These are phyloP conservation scores for Ichneumoninae sp. DNA, from an alignment of 2,888 invertebrate genomes.

Conservation along the genomic window DNA sequence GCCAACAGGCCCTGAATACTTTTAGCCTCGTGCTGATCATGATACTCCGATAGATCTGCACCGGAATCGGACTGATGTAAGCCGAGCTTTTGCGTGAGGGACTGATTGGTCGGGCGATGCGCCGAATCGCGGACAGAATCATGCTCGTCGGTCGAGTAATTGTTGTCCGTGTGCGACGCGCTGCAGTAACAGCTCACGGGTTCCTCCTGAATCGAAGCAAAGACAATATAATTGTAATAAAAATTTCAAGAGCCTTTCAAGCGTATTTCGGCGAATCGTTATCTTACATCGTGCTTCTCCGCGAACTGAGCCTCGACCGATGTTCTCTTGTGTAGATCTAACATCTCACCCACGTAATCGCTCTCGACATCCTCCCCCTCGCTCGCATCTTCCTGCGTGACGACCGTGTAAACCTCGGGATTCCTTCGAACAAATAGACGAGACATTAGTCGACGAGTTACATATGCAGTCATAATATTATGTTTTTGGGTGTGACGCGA, in stretches of 20 bases:
- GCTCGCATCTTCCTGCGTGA: slow-evolving; percentile 84
- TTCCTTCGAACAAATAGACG: slow-evolving; percentile 72
- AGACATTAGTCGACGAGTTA: background rate
- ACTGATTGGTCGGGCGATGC: slow-evolving; percentile 76
- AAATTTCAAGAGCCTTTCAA: background rate
- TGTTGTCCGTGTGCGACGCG: slow-evolving; percentile 91
- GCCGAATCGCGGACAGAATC: slow-evolving; percentile 87
- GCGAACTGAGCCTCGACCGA: slow-evolving; percentile 77
- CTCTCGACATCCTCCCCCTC: slow-evolving; percentile 79
- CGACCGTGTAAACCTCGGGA: slow-evolving; percentile 78
- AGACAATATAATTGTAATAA: slow-evolving; percentile 29
- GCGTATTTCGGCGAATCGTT: background rate
- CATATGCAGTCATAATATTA: background rate
- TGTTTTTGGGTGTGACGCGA: background rate
- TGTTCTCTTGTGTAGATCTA: slow-evolving; percentile 77
- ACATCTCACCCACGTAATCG: slow-evolving; percentile 79
- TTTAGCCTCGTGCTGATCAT: slow-evolving; percentile 83
- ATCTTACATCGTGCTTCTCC: slow-evolving; percentile 81
- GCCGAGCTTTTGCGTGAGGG: slow-evolving; percentile 81
- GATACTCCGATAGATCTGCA: slow-evolving; percentile 89
- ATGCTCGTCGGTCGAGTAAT: slow-evolving; percentile 91
- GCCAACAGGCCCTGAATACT: slow-evolving; percentile 83
- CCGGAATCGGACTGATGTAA: slow-evolving; percentile 90
- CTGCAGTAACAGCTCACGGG: slow-evolving; percentile 90
- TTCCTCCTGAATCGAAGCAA: slow-evolving; percentile 79